Evolutionary conservation across 2,113 vertebrate species (phyloP), one percentile per base, ranked within the genome.

Genomic region (Neoarius graeffei): DNA sequence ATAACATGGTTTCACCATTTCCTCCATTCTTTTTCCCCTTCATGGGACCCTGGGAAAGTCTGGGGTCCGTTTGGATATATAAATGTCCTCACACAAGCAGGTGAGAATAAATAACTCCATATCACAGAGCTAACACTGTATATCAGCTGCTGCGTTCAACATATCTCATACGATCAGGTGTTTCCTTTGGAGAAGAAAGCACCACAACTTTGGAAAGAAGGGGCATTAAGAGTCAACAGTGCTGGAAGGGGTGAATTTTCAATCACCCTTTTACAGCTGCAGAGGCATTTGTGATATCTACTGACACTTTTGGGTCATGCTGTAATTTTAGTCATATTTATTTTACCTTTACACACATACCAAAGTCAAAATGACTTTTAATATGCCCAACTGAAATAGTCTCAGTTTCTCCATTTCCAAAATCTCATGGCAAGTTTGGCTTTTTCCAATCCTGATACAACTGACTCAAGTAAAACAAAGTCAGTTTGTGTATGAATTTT

Each of bases 11-110:
- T 88, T 89, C 81, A 86, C 84, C n/a, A 88, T 86, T 88, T 85
- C 79, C 80, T 83, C 42, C 11, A 81, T 25, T 50, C 62, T 52
- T 0, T 25, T 54, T 52, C 19, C 48, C 56, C 69, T 42, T 81
- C 23, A 77, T 56, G 71, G 57, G 87, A 86, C 76, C 59, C 17
- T 77, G 56, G 85, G 74, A 82, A 85, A 42, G 82, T 84, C 76
- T 56, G 59, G 27, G 71, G 85, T 56, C 62, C 71, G 69, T 86
- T 88, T 67, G 76, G 86, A 89, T 83, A 54, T 71, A 92, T 85
- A 89, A 89, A 90, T 73, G 89, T 91, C 83, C 60, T 84, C 79
- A 73, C 59, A 83, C 77, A 84, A 87, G 74, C 84, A 89, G 84
- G 19, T 48, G 69, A 50, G 67, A 66, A 89, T 88, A 90, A 85